Conservation (phyloP, 2,888 invertebrate species). For the Sphaerophoria rueppellii region DNA sequence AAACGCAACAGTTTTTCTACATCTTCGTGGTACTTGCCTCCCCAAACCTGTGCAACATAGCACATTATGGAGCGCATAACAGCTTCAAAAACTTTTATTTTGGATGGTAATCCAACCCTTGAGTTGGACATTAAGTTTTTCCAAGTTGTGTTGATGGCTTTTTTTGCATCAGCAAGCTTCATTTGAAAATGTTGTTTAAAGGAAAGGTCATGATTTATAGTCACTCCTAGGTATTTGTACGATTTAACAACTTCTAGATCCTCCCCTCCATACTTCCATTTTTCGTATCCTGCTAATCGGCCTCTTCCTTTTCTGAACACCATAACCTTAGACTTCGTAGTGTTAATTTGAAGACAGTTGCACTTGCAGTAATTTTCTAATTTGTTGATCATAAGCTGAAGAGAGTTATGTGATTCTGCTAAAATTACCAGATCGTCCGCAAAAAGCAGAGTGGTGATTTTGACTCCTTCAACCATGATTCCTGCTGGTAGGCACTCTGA, state of each 20-base stretch:
- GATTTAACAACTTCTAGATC: too few species aligned
- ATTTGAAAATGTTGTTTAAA: too few species aligned
- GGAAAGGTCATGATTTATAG: too few species aligned
- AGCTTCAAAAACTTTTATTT: conserved; percentile 20
- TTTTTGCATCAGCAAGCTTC: too few species aligned
- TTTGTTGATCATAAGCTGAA: conserved; percentile 12
- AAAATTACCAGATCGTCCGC: background rate
- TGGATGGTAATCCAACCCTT: background rate
- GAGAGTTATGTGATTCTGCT: background rate
- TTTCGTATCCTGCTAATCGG: background rate
- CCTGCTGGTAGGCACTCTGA: background rate
- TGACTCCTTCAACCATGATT: background rate
- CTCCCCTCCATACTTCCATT: background rate
- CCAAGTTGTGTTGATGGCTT: background rate
- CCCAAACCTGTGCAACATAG: conserved; percentile 14
- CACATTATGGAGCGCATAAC: conserved; percentile 15
- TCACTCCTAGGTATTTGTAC: too few species aligned
- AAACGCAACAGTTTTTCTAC: conserved; percentile 15
- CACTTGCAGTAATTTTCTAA: background rate
- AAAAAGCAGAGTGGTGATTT: background rate
- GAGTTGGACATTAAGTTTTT: background rate
- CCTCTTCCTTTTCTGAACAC: background rate
- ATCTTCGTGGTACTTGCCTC: background rate
- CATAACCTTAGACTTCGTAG: background rate
- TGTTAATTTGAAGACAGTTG: background rate